These are phyloP conservation scores for Pentalonia nigronervosa DNA, from an alignment of 1,140 invertebrate species.

Conservation along the genomic window DNA sequence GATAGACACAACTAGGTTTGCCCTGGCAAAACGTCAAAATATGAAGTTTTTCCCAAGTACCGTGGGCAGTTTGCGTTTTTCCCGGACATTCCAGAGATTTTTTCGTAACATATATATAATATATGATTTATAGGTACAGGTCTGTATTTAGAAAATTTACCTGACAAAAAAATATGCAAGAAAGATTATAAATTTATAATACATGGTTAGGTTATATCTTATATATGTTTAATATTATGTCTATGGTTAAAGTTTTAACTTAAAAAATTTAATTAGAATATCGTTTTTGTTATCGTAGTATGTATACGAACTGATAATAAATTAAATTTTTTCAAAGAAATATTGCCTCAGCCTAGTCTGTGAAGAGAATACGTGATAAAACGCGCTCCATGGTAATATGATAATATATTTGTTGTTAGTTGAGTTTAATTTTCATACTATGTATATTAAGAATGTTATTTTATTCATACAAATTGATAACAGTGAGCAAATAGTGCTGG, in stretches of 20 bases:
- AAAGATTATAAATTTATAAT: too few species aligned
- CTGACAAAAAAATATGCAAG: neutral
- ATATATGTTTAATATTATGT: neutral
- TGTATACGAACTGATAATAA: neutral
- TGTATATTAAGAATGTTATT: neutral
- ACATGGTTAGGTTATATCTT: too few species aligned
- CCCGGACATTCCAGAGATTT: too few species aligned
- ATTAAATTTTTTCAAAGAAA: neutral
- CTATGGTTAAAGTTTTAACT: too few species aligned
- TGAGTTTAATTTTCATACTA: too few species aligned
- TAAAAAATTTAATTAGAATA: too few species aligned
- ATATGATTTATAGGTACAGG: too few species aligned
- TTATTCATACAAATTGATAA: neutral
- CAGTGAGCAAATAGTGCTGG: neutral
- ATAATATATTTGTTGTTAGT: neutral
- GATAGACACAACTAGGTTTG: too few species aligned
- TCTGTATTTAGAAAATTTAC: neutral
- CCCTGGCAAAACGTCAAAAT: too few species aligned
- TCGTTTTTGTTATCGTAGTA: neutral
- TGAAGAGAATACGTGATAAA: neutral
- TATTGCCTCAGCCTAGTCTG: neutral
- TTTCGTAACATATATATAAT: neutral
- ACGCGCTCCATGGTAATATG: neutral
- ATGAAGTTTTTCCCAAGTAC: too few species aligned
- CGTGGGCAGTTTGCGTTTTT: too few species aligned